Evolutionary conservation across 2,888 invertebrate genomes (phyloP).

Genomic region (Himalopsyche anomala): DNA sequence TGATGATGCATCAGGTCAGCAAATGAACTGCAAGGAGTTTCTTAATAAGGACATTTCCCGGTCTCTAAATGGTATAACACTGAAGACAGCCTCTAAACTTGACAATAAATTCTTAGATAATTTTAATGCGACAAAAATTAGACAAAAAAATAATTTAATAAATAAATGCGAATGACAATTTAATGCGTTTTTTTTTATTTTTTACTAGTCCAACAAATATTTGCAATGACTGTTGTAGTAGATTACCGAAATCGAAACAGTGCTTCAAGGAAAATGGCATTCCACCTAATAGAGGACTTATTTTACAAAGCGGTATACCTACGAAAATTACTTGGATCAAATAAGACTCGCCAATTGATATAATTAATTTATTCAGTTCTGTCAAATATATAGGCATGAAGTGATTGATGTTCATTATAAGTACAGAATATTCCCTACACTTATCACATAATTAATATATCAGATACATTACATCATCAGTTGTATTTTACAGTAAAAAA

Average conservation of each 20-base stretch:
- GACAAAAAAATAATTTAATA: neutral
- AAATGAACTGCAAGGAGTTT: neutral
- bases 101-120: neutral
- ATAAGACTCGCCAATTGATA: slow-evolving; percentile 10
- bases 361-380: slow-evolving; percentile 61
- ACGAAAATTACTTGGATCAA: neutral
- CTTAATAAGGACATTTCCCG: neutral
- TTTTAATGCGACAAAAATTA: neutral
- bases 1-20: neutral
- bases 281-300: too few species aligned
- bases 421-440: slow-evolving; percentile 53
- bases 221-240: too few species aligned
- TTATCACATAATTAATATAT: slow-evolving; percentile 45
- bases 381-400: slow-evolving; percentile 53
- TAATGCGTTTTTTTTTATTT: too few species aligned
- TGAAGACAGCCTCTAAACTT: neutral
- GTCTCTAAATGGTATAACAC: neutral
- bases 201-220: too few species aligned
- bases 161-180: neutral
- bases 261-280: too few species aligned
- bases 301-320: too few species aligned
- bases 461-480: slow-evolving; percentile 50
- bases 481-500: slow-evolving; percentile 34
- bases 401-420: slow-evolving; percentile 48
- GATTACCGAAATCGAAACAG: too few species aligned